A percentile compares a stretch with the other conserved stretches of the same genome.
Conservation (phyloP, 2,888 invertebrate species). For the Cyclophora albipunctata region DNA sequence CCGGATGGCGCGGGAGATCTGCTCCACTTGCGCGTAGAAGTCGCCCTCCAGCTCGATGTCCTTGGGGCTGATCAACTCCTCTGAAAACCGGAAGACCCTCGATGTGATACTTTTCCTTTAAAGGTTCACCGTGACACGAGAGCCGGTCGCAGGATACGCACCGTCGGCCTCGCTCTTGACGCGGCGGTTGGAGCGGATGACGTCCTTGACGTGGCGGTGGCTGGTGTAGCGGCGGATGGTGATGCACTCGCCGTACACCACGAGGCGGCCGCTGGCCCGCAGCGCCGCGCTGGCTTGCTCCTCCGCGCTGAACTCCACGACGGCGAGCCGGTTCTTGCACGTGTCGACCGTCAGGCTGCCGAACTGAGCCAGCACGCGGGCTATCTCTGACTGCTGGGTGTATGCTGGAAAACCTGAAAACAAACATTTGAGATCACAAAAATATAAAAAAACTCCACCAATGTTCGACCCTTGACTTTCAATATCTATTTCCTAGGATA, state of each 20-base stretch:
- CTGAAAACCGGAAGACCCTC: slow-evolving; percentile 16
- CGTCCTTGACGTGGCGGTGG: slow-evolving; percentile 6
- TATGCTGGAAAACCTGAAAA: slow-evolving; percentile 47
- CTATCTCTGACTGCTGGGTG: slow-evolving; percentile 41
- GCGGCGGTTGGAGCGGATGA: slow-evolving; percentile 6
- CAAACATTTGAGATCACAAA: not conserved
- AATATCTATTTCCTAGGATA: slow-evolving; percentile 2
- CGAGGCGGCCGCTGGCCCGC: slow-evolving; percentile 23
- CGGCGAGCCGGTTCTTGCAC: slow-evolving; percentile 25
- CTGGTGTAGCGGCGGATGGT: slow-evolving; percentile 25
- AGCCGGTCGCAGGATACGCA: too few relatives aligned
- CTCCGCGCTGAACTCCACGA: slow-evolving; percentile 25
- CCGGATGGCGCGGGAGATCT: slow-evolving; percentile 47
- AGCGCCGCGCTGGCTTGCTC: slow-evolving; percentile 30
- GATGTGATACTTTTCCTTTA: not conserved
- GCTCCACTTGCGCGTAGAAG: slow-evolving; percentile 54
- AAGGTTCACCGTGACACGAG: not conserved
- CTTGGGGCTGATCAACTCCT: slow-evolving; percentile 33
- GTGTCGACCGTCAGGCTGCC: slow-evolving; percentile 36
- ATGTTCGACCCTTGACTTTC: slow-evolving; percentile 25
- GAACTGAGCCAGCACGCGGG: slow-evolving; percentile 33
- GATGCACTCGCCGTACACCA: slow-evolving; percentile 47
- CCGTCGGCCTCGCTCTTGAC: not conserved
- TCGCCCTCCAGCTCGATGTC: slow-evolving; percentile 41
- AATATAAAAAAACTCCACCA: slow-evolving; percentile 1